A percentile compares a stretch with the other conserved stretches of the same genome.
These are phyloP conservation scores for Holothuria glaberrima DNA, from an alignment of 35 echinoderm and acorn worm genomes.

Conservation along the genomic window DNA sequence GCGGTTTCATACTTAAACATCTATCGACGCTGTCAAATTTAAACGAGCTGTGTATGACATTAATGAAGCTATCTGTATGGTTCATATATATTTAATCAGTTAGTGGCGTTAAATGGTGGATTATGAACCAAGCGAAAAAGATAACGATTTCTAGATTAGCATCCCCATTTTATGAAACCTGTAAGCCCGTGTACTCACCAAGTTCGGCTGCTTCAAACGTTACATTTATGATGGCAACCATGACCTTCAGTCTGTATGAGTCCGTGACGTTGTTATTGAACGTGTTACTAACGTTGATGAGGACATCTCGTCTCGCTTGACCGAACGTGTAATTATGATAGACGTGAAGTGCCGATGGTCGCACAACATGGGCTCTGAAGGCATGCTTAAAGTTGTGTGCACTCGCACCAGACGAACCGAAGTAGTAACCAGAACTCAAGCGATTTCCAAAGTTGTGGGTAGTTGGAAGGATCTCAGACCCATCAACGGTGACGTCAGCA, in stretches of 20 bases:
- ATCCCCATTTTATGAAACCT: too few relatives aligned
- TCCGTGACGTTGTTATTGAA: conserved; percentile 58
- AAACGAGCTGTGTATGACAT: too few relatives aligned
- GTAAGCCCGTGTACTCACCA: conserved; percentile 52
- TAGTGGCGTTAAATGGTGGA: too few relatives aligned
- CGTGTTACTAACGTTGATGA: conserved; percentile 64
- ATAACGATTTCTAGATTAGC: too few relatives aligned
- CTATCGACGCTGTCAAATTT: too few relatives aligned
- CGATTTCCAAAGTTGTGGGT: conserved; percentile 60
- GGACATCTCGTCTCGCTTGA: conserved; percentile 57
- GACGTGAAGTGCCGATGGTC: conserved; percentile 77
- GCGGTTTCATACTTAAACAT: too few relatives aligned
- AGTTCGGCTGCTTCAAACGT: conserved; percentile 66
- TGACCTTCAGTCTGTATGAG: conserved; percentile 69
- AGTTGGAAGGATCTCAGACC: conserved; percentile 68
- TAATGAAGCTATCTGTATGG: too few relatives aligned
- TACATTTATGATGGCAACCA: conserved; percentile 60
- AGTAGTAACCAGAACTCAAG: conserved; percentile 63
- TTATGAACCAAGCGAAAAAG: too few relatives aligned
- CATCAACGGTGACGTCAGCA: conserved; percentile 65
- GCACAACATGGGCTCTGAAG: conserved; percentile 78
- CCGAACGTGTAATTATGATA: conserved; percentile 89
- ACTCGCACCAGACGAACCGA: conserved; percentile 53
- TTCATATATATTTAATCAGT: too few relatives aligned
- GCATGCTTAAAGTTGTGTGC: conserved; percentile 75